Base-by-base conservation (phyloP, 2,113 vertebrate genomes). In the Andinoacara biseriatus region DNA sequence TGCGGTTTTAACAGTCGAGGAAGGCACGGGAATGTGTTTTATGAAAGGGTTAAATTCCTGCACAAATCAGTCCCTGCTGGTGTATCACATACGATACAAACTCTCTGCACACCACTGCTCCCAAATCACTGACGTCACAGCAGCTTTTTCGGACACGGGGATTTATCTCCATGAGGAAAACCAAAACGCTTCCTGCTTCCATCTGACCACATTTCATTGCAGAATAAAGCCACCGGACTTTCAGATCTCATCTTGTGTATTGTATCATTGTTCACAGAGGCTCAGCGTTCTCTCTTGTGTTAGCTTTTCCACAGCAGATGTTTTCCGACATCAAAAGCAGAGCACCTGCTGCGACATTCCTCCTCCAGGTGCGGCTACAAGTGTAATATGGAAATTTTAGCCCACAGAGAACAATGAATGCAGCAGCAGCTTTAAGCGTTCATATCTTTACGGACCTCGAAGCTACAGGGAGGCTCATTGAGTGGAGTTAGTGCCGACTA, bases 171-270 rank as follows among this genome's bases (percentile, higher is more conserved):
- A 72, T n/a, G 46, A 3, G 67, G 67, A 72, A 72, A 54, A 72
- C 67, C 31, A 54, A 52, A 54, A 1, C 26, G n/a, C 26, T 72
- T 72, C 67, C 67, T 54, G 67, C 67, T 72, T 72, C 18, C 46
- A 0, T 72, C 43, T n/a, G 0, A 72, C 0, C 67, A 72, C 24
- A n/a, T 72, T 69, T 72, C 43, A 69, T 18, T 29, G 1, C 17
- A 69, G 43, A 69, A 49, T 31, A 31, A 31, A 72, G 65, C 43
- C 65, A 72, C 24, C 43, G 20, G 43, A 72, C 10, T 52, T 52
- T 52, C 26, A 33, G 46, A 72, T 72, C 49, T 54, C 18, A 1
- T 54, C 65, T 52, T 0, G 11, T 20, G 24, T 31, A 8, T 31
- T 7, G 65, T 52, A 0, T 72, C 31, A 72, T 54, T 72, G 26